Base-by-base conservation (phyloP, 2,888 invertebrate genomes). In the Oscheius onirici region DNA sequence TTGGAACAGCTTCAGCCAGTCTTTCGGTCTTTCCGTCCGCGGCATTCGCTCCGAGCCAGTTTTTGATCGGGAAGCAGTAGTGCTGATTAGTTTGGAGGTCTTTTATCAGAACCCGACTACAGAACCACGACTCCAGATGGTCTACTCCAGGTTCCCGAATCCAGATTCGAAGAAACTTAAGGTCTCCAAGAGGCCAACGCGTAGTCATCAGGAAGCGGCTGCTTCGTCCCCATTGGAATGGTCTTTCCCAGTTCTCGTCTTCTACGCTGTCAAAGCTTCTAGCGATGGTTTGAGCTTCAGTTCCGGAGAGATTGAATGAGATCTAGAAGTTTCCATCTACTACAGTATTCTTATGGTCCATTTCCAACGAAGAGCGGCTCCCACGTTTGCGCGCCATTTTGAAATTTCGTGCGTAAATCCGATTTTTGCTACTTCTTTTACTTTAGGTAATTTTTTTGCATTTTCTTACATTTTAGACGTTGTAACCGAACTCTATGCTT, bases 61-160 rank as follows among this genome's bases (percentile, higher is more conserved):
- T 81, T 49, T 79, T 68, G 28, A 83, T 77, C 2, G 79, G 75
- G 70, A 83, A 83, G 24, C 70, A 61, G 69, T 67, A 77, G 46
- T 74, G 74, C 52, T 79, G 63, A 17, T 79, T 70, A 3, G 79
- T 79, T 65, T 79, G 79, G 0, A 77, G 34, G 22, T 78, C 79
- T 28, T 80, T 77, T 26, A 83, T 72, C 22, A 75, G 71, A 0
- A 83, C 72, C 20, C 79, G 60, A 20, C 72, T 73, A 54, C 80
- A 80, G 63, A 75, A 80, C 83, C 83, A 83, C 5, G 81, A 80
- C 43, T 83, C 81, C 24, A 77, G 68, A 49, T 80, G 78, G 10
- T 76, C 76, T 3, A 73, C 22, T 24, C 83, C 83, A 10, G 73
- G 73, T 41, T 72, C 61, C 20, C 77, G 76, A 41, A 81, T 79